Evolutionary conservation across 2,113 vertebrate genomes (phyloP).

Genomic region (Acanthisitta chloris): DNA sequence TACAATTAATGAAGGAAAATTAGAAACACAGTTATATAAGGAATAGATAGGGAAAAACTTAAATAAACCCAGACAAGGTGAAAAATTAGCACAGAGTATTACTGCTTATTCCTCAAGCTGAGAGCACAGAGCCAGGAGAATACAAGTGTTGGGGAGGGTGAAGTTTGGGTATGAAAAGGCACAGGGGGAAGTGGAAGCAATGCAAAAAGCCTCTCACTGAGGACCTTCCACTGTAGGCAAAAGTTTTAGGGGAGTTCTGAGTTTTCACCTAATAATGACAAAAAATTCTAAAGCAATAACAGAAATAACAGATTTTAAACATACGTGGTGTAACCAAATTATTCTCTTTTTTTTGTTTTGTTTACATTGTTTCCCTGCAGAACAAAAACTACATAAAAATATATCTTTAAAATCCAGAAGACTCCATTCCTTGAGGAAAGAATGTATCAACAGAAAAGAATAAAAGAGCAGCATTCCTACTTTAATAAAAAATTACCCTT

Average conservation of each 20-base stretch:
- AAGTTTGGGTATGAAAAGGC: neutral
- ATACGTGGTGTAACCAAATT: neutral
- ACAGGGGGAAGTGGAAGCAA: neutral
- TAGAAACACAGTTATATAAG: neutral
- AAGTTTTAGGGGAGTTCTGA: neutral
- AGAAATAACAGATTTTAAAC: neutral
- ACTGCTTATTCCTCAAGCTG: neutral
- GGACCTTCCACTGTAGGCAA: neutral
- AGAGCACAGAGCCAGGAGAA: neutral
- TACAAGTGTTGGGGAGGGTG: neutral
- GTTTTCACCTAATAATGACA: neutral
- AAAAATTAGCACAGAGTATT: neutral
- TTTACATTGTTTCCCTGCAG: neutral
- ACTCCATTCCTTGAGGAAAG: neutral
- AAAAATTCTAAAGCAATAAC: neutral
- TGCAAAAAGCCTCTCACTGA: neutral
- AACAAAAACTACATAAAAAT: neutral
- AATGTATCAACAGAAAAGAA: slow-evolving; percentile 12
- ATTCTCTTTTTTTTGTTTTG: neutral
- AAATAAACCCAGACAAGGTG: neutral
- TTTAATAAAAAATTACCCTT: slow-evolving; percentile 48
- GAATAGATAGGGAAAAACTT: neutral
- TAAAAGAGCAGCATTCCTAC: neutral
- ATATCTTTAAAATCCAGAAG: slow-evolving; percentile 11
- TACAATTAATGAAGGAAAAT: neutral